Base-by-base conservation (phyloP, 1,140 invertebrate genomes). In the Oppia nitens region DNA sequence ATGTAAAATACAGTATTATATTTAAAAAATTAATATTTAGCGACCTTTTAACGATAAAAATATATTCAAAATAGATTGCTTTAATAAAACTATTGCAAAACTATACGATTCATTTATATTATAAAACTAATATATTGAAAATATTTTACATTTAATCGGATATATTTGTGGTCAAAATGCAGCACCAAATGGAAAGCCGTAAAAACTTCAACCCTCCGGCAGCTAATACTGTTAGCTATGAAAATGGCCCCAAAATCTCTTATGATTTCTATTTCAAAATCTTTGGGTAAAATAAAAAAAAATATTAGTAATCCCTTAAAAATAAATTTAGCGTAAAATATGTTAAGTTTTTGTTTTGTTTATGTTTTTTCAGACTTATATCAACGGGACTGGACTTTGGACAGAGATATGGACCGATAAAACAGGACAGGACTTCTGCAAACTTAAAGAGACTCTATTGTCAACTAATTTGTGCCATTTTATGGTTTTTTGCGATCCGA, bases 181-280 rank as follows among this genome's bases (percentile, higher is more conserved):
- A 21, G 14, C 21, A 60, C 23, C 59, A 47, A 20, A 60, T 57
- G n/a, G 60, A 58, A 21, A 48, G 58, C 26, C 49, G 50, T 12
- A 61, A 61, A 55, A 32, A 27, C 1, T 57, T 53, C 24, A 26
- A 9, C 48, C 9, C 59, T 4, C 55, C 49, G 25, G 28, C 32
- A 11, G 28, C 28, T 1, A 57, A 53, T 47, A 40, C 29, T 61
- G 32, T 47, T 9, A 23, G 57, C n/a, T 47, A 53, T 45, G 57
- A 53, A 59, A 60, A 52, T 26, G 47, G 45, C 25, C 57, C 57
- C 1, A 62, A 56, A 48, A 4, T 62, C 3, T 20, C 51, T 1
- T 62, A 62, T 53, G 61, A 62, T 47, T 55, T 29, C 25, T 62
- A 48, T 24, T 62, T 62, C 49, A 62, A 62, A 48, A n/a, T 53